Conservation (phyloP, 2,113 vertebrate genomes). For the Hassar affinis region DNA sequence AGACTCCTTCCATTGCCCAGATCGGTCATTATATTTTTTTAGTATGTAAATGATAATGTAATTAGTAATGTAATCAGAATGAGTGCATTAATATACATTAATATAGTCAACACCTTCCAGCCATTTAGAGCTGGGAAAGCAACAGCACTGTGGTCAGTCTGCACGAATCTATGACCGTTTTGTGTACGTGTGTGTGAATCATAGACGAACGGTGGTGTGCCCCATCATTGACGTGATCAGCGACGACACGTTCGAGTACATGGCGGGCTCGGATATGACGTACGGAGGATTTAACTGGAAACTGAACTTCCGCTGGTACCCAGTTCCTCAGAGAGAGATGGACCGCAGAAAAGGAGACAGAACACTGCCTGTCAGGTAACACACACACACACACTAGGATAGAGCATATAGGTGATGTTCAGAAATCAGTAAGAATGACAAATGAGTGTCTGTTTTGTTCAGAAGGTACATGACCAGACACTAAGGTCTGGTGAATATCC, state of each 20-base stretch:
- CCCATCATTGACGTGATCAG: conserved; percentile 99
- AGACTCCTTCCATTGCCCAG: not conserved
- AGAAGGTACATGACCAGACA: not conserved
- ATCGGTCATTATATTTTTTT: too few species aligned
- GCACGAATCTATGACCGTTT: not conserved
- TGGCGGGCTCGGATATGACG: conserved; percentile 99
- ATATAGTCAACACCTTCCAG: not conserved
- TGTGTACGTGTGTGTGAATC: not conserved
- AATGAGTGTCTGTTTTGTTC: not conserved
- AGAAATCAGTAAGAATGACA: not conserved
- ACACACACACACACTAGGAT: not conserved
- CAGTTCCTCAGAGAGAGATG: conserved; percentile 98
- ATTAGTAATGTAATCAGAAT: not conserved
- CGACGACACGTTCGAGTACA: conserved; percentile 97
- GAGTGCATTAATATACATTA: not conserved
- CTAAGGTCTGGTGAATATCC: not conserved
- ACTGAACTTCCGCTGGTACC: conserved; percentile 98
- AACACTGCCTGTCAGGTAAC: conserved; percentile 90
- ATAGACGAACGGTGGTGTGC: conserved; percentile 93
- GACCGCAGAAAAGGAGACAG: conserved; percentile 96
- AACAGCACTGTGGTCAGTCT: not conserved
- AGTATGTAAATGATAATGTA: not conserved
- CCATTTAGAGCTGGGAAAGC: not conserved
- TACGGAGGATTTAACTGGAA: conserved; percentile 99
- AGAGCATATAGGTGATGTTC: too few species aligned